These are phyloP conservation scores for Paratrypauchen microcephalus DNA, from an alignment of 2,797 vertebrate genomes.

Conservation along the genomic window DNA sequence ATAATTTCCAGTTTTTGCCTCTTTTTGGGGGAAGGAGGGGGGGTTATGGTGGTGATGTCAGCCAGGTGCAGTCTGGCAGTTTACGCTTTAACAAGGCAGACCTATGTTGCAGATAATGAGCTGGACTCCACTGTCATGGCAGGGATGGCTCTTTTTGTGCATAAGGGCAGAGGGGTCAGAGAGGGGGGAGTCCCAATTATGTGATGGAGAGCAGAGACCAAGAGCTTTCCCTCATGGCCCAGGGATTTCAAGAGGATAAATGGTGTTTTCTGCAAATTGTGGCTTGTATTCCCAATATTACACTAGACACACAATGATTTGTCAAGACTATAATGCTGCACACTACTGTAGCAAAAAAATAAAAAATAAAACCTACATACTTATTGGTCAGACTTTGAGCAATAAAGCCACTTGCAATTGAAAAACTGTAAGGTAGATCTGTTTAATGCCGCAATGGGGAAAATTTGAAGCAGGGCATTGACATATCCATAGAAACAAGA, in stretches of 20 bases:
- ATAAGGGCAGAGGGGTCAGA: slow-evolving; percentile 35
- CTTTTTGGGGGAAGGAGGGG: not conserved
- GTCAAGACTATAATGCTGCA: not conserved
- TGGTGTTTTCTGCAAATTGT: slow-evolving; percentile 8
- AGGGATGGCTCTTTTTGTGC: slow-evolving; percentile 40
- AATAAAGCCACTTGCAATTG: too few relatives aligned
- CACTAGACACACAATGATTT: not conserved
- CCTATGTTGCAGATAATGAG: slow-evolving; percentile 62
- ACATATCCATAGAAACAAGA: too few relatives aligned
- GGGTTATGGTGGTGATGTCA: slow-evolving; percentile 58
- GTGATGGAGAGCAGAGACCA: slow-evolving; percentile 17
- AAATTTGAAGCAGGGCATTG: too few relatives aligned
- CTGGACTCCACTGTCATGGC: slow-evolving; percentile 46
- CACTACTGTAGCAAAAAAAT: not conserved
- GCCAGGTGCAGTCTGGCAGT: slow-evolving; percentile 59
- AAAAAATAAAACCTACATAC: not conserved
- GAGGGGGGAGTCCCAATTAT: slow-evolving; percentile 53
- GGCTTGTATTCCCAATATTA: slow-evolving; percentile 2
- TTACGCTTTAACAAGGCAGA: slow-evolving; percentile 51
- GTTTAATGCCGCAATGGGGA: too few relatives aligned
- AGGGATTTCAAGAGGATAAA: slow-evolving; percentile 15
- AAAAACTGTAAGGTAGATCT: too few relatives aligned
- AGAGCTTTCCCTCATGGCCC: not conserved
- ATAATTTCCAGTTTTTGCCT: slow-evolving; percentile 8
- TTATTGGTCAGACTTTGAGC: too few relatives aligned